phyloP scores from a whole-genome alignment of 2,113 vertebrate genomes.

The Nesogale talazaci region DNA sequence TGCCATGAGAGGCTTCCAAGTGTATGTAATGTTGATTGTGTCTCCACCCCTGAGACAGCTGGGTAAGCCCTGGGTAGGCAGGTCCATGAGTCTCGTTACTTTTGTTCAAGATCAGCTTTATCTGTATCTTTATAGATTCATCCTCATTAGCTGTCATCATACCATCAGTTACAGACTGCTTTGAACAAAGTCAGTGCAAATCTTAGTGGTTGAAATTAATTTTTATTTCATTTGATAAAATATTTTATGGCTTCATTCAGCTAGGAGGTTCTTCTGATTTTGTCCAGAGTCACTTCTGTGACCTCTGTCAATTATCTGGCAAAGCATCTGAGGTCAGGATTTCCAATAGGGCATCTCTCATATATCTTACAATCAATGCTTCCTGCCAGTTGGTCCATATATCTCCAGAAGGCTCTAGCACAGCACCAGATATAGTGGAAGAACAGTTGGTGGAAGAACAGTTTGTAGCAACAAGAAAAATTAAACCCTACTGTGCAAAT shows the following conservation, averaged over 20 bases:
- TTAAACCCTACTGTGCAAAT: not conserved
- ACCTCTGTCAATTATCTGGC: not conserved
- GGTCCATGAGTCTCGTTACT: not conserved
- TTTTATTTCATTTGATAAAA: not conserved
- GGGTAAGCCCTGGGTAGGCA: not conserved
- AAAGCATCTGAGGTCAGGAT: not conserved
- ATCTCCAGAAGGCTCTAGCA: not conserved
- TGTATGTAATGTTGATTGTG: not conserved
- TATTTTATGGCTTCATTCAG: not conserved
- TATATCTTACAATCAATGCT: not conserved
- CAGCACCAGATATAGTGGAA: too few relatives aligned
- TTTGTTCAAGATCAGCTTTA: not conserved
- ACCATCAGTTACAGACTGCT: not conserved
- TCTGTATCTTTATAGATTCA: too few relatives aligned
- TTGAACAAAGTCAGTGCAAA: not conserved
- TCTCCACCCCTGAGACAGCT: not conserved
- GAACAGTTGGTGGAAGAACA: not conserved
- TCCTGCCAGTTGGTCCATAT: not conserved
- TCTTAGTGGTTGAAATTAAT: not conserved
- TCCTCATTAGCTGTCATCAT: not conserved
- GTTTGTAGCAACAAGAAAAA: not conserved
- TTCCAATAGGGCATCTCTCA: not conserved
- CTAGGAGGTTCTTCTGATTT: not conserved
- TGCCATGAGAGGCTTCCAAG: not conserved
- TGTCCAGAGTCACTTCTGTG: not conserved